phyloP scores from a whole-genome alignment of 2,113 vertebrate species.

The Pogona vitticeps region DNA sequence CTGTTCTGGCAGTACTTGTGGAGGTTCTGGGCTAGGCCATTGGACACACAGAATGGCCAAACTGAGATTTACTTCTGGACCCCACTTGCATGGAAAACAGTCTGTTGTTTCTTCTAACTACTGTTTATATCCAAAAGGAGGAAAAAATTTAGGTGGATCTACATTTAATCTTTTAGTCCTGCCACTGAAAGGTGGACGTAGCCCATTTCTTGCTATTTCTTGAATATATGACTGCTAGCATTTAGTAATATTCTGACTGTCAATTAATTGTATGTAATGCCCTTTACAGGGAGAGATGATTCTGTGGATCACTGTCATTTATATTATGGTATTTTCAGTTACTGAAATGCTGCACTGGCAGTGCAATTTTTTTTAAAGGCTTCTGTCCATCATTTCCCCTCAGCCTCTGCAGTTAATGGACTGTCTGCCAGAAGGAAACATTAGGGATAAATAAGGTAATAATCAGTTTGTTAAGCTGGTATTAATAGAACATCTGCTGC shows the following conservation, averaged over 20 bases:
- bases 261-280: slow-evolving; percentile 11
- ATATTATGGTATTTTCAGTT: slow-evolving; percentile 24
- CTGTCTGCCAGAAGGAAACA: slow-evolving; percentile 14
- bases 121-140: no score
- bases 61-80: neutral
- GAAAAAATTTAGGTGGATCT: neutral
- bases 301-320: slow-evolving; percentile 25
- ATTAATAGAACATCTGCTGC: slow-evolving; percentile 35
- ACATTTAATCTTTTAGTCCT: slow-evolving; percentile 2
- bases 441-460: neutral
- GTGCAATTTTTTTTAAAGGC: neutral
- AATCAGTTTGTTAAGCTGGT: slow-evolving; percentile 25
- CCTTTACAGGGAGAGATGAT: slow-evolving; percentile 23
- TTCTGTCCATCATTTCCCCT: neutral
- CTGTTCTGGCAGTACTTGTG: no score
- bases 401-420: neutral
- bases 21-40: neutral
- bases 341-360: slow-evolving; percentile 8
- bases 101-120: neutral
- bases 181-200: neutral
- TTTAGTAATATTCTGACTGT: slow-evolving; percentile 16
- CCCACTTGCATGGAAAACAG: neutral
- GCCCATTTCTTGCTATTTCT: neutral
- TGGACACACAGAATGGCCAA: neutral
- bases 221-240: slow-evolving; percentile 24